Base-by-base conservation (phyloP, 2,113 vertebrate genomes). In the Blennius ocellaris region DNA sequence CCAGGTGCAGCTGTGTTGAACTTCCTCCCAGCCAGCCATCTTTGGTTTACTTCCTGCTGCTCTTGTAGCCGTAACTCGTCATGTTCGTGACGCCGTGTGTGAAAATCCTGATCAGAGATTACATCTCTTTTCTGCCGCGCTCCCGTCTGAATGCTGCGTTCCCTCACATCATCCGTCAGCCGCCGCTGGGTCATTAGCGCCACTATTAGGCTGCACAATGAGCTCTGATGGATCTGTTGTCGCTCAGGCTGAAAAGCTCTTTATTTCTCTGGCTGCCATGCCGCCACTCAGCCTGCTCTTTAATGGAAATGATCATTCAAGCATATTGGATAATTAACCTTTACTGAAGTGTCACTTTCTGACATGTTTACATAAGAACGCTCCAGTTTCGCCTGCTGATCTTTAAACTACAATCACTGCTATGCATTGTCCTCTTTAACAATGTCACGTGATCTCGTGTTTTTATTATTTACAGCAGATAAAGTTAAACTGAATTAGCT, bases 141-240 rank as follows among this genome's bases (percentile, higher is more conserved):
- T 72, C 15, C 75, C 39, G 39, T 84, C 40, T 57, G 17, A 51
- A 56, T 60, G 40, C 49, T 53, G 37, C 59, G 57, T 59, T 69
- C 11, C 61, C 40, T 6, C 48, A 55, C 69, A 62, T 52, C 67
- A 72, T 87, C 58, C 63, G 81, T 90, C 79, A 85, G 64, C 73
- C 40, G 5, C 71, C 67, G 54, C 55, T 41, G 54, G 47, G 73
- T 64, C 82, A 78, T 84, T 84, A 89, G 60, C 57, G 75, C 8
- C 30, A 80, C 78, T 70, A 78, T 87, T 91, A 87, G 87, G 76
- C 82, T 75, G 78, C 58, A 54, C 80, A 64, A 58, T 41, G 11
- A 80, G 54, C 65, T 58, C 51, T 87, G 89, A 89, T 87, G 76
- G 67, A 91, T 88, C 53, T 80, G 62, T 63, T 61, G 69, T 56